Base-by-base conservation (phyloP, 2,113 vertebrate species). In the Bos indicus region DNA sequence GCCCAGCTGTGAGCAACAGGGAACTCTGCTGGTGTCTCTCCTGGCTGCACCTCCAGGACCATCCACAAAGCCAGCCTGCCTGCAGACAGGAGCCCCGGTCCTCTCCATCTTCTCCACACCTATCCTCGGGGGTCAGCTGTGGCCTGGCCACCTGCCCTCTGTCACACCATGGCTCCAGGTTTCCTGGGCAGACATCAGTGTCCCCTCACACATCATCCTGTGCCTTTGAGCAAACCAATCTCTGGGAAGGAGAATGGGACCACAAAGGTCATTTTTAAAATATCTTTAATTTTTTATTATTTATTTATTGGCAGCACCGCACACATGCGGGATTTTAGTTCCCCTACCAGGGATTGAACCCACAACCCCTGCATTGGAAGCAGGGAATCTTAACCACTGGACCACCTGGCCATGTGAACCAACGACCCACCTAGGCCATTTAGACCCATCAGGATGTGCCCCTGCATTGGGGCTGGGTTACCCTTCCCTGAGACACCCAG, bases 101-200 rank as follows among this genome's bases (percentile, higher is more conserved):
- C 7, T 15, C 15, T 21, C 36, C 30, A n/a, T 19, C 7, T 4
- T 56, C 48, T 7, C 36, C 0, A 6, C 11, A 6, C 28, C 77
- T 33, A 3, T 36, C 51, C 21, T 62, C 2, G 2, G 40, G 16
- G 51, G 15, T 46, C 7, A 48, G 77, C 40, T 16, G 36, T 12
- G 40, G 64, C 43, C 17, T 51, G 83, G 23, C 56, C 16, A 23
- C 30, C 33, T 52, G 3, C 16, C 33, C 48, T 21, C 3, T 33
- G 74, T 36, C 89, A 36, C 33, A 12, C 8, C 1, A 19, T 2
- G 25, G 67, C 14, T 10, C 26, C 3, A 15, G 3, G 16, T n/a
- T 7, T 71, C 51, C 36, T 28, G 17, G 12, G 87, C 17, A 6
- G n/a, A 15, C 13, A 48, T 19, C 17, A 14, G 54, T 9, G 54